These are phyloP conservation scores for Tachina grossa DNA, from an alignment of 2,888 invertebrate species.

Conservation along the genomic window DNA sequence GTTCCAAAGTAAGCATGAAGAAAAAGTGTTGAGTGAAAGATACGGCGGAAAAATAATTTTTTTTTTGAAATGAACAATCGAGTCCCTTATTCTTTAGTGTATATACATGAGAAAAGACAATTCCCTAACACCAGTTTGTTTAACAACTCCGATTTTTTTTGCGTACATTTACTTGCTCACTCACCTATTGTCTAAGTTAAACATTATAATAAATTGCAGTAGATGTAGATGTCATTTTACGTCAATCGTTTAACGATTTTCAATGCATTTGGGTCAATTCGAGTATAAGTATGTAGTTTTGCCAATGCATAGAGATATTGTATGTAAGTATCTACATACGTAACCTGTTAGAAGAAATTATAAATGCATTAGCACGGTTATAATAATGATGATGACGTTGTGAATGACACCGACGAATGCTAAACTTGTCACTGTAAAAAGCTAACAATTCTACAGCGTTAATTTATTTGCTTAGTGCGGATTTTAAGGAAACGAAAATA, in stretches of 20 bases:
- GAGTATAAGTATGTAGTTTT: background rate
- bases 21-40: no score
- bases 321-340: background rate
- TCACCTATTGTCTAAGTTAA: constrained; percentile 25
- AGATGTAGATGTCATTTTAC: constrained; percentile 44
- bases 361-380: constrained; percentile 33
- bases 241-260: constrained; percentile 51
- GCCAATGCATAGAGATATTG: constrained; percentile 14
- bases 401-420: background rate
- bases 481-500: background rate
- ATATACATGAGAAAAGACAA: no score
- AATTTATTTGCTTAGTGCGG: background rate
- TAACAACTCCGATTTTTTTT: constrained; percentile 4
- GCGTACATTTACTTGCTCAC: constrained; percentile 5
- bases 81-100: no score
- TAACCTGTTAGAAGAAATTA: constrained; percentile 48
- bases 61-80: no score
- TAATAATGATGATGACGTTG: background rate
- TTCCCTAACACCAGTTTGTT: background rate
- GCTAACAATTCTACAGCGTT: background rate
- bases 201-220: background rate
- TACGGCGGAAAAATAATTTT: no score
- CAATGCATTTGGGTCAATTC: constrained; percentile 57
- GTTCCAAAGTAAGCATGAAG: no score
- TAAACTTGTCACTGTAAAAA: constrained; percentile 8